A percentile compares a stretch with the other conserved stretches of the same genome.
phyloP scores from a whole-genome alignment of 2,797 vertebrate genomes.

The Acanthurus tractus region DNA sequence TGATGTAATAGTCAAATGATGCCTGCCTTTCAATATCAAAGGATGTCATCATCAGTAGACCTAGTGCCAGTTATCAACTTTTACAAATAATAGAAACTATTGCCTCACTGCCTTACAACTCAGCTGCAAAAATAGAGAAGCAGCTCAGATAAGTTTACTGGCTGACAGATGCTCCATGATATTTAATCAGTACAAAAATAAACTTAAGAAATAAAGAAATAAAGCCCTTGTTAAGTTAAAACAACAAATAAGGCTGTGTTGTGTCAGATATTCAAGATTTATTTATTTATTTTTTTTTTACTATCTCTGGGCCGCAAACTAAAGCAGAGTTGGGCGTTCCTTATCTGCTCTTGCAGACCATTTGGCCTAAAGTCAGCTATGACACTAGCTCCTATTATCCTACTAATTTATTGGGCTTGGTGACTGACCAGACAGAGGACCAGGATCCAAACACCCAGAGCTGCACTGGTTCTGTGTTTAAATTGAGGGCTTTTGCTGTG shows the following conservation, averaged over 20 bases:
- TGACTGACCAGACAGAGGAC: not conserved
- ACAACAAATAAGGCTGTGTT: not conserved
- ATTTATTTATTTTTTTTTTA: not conserved
- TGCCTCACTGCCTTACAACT: not conserved
- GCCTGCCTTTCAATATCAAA: not conserved
- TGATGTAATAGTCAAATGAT: not conserved
- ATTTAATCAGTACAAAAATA: not conserved
- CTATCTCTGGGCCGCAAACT: not conserved
- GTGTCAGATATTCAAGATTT: not conserved
- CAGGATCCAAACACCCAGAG: not conserved
- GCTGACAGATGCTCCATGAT: not conserved
- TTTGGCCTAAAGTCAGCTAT: not conserved
- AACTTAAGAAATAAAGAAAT: no score
- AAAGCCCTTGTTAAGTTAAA: not conserved
- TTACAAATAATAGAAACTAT: not conserved
- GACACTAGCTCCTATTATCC: not conserved
- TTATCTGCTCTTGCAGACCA: slow-evolving; percentile 29
- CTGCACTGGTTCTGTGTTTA: not conserved
- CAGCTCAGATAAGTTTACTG: not conserved
- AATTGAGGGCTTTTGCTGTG: not conserved
- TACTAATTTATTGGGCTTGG: not conserved
- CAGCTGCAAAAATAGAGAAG: not conserved
- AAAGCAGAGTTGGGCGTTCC: slow-evolving; percentile 2
- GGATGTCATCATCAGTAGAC: not conserved
- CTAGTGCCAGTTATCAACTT: not conserved